These are phyloP conservation scores for Tokudaia muenninki DNA, from an alignment of 2,797 vertebrate species.

Conservation along the genomic window DNA sequence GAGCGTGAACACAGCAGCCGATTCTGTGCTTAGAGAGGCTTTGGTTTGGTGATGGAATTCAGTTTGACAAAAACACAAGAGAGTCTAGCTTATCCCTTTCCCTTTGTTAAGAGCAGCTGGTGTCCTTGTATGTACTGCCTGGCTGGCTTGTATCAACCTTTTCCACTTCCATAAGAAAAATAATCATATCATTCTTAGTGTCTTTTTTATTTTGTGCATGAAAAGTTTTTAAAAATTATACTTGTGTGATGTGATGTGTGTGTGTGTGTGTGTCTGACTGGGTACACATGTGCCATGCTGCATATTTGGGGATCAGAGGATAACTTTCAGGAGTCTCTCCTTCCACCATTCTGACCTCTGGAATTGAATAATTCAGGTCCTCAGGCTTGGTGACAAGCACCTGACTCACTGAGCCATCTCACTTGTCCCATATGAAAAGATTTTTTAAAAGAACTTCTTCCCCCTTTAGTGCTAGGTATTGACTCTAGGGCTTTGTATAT, in stretches of 20 bases:
- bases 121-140: background rate
- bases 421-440: background rate
- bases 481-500: background rate
- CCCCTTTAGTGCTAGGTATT: background rate
- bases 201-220: background rate
- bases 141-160: background rate
- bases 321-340: background rate
- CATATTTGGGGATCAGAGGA: background rate
- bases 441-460: background rate
- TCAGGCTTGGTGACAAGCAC: background rate
- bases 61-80: background rate
- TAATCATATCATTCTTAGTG: background rate
- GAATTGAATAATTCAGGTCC: background rate
- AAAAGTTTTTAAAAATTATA: background rate
- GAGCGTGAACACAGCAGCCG: background rate
- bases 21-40: background rate
- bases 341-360: background rate
- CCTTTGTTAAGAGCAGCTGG: background rate
- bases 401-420: background rate
- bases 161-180: background rate
- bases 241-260: background rate
- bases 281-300: background rate
- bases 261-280: background rate
- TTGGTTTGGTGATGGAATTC: constrained; percentile 8
- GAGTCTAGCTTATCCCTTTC: background rate